Conservation (phyloP, 2,888 invertebrate genomes). For the Drosophila buzzatii region DNA sequence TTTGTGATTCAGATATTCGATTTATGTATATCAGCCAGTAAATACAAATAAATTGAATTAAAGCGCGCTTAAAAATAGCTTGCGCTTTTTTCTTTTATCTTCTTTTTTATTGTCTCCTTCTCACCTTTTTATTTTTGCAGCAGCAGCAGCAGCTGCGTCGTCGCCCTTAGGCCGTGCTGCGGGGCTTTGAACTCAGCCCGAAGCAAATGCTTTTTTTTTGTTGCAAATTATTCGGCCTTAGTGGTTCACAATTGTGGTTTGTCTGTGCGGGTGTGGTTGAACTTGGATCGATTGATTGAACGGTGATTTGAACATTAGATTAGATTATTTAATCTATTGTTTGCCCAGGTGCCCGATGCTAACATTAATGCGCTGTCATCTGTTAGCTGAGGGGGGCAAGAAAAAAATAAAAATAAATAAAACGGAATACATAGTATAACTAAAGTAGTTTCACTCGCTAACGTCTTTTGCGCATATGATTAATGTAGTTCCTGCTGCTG, state of each 20-base stretch:
- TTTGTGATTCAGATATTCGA: slow-evolving; percentile 61
- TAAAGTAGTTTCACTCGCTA: slow-evolving; percentile 32
- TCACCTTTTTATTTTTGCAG: slow-evolving; percentile 4
- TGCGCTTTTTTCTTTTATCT: slow-evolving; percentile 25
- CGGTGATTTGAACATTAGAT: slow-evolving; percentile 17
- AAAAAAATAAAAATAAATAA: background rate
- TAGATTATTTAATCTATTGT: slow-evolving; percentile 26
- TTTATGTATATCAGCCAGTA: slow-evolving; percentile 56
- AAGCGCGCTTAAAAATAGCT: slow-evolving; percentile 68
- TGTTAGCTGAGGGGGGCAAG: background rate
- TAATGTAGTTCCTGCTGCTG: slow-evolving; percentile 29
- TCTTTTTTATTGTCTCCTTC: slow-evolving; percentile 1
- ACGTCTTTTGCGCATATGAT: slow-evolving; percentile 41
- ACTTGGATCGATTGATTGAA: slow-evolving; percentile 52
- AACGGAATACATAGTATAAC: background rate
- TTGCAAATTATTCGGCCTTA: slow-evolving; percentile 55
- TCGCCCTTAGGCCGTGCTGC: slow-evolving; percentile 54
- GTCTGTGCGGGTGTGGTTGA: slow-evolving; percentile 51
- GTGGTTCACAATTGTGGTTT: slow-evolving; percentile 46
- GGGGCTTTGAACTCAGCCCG: slow-evolving; percentile 66
- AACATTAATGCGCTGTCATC: slow-evolving; percentile 18
- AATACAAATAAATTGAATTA: slow-evolving; percentile 73
- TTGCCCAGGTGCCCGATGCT: slow-evolving; percentile 3
- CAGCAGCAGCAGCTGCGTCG: slow-evolving; percentile 20
- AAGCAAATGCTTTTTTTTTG: slow-evolving; percentile 6